These are phyloP conservation scores for Coreius guichenoti DNA, from an alignment of 2,797 vertebrate species.

Conservation along the genomic window DNA sequence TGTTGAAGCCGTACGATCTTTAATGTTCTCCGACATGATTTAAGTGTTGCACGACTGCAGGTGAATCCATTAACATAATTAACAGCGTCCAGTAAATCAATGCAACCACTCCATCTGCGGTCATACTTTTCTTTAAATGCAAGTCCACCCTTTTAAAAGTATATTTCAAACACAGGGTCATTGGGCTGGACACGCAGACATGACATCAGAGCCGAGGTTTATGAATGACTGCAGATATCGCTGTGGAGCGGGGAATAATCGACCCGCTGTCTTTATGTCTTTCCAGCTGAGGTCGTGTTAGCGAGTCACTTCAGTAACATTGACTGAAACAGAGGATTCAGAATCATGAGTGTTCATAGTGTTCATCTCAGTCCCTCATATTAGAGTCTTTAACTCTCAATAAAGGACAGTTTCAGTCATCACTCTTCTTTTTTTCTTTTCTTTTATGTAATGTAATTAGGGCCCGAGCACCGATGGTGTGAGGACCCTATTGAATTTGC, in stretches of 20 bases:
- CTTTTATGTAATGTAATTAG: neutral
- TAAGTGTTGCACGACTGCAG: neutral
- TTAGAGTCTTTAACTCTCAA: neutral
- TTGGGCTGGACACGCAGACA: neutral
- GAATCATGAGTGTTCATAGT: neutral
- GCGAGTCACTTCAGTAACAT: neutral
- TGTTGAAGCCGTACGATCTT: neutral
- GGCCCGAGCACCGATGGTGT: no score
- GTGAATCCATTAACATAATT: neutral
- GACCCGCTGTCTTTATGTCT: neutral
- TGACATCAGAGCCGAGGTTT: neutral
- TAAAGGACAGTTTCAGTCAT: neutral
- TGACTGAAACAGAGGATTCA: neutral
- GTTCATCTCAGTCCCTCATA: neutral
- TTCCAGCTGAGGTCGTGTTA: neutral
- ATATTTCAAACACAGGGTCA: neutral
- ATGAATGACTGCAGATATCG: neutral
- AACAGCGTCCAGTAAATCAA: neutral
- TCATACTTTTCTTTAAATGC: neutral
- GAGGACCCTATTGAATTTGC: no score
- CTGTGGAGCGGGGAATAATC: no score
- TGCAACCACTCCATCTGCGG: neutral
- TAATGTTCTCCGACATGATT: neutral
- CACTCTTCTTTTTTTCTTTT: neutral
- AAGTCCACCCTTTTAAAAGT: neutral